Conservation (phyloP, 92 coral and sea anemone species). For the Muricea muricata region DNA sequence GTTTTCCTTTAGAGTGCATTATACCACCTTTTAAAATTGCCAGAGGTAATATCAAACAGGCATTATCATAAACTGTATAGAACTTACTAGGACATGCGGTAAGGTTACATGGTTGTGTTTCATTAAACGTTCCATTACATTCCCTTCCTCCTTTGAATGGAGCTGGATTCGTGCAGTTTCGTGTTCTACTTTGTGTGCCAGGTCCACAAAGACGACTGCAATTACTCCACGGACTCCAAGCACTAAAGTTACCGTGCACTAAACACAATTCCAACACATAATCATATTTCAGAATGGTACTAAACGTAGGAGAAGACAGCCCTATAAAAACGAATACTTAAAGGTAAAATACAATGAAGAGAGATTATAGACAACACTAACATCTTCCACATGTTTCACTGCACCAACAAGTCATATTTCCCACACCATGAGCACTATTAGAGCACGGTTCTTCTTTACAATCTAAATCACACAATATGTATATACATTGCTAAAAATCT, state of each 20-base stretch:
- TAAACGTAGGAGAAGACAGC: too few relatives aligned
- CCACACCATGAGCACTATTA: background rate
- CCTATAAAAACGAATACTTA: too few relatives aligned
- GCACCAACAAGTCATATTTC: conserved; percentile 14
- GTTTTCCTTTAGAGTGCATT: too few relatives aligned
- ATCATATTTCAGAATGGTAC: too few relatives aligned
- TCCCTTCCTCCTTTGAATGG: background rate
- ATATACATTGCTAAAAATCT: too few relatives aligned
- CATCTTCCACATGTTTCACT: background rate
- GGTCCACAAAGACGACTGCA: background rate
- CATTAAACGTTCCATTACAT: background rate
- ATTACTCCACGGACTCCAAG: background rate
- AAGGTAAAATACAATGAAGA: too few relatives aligned
- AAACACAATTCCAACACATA: too few relatives aligned
- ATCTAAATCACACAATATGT: too few relatives aligned
- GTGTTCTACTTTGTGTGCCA: background rate
- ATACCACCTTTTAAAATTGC: too few relatives aligned
- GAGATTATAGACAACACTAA: too few relatives aligned
- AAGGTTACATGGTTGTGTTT: background rate
- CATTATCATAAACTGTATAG: too few relatives aligned
- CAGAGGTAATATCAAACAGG: too few relatives aligned
- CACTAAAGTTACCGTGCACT: conserved; percentile 4
- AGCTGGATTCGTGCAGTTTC: background rate
- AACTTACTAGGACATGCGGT: background rate
- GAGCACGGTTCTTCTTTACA: background rate